Percentiles rank a stretch among this genome's conserved stretches.
Evolutionary conservation across 2,113 vertebrate species (phyloP).

Genomic region (Actenoides hombroni): DNA sequence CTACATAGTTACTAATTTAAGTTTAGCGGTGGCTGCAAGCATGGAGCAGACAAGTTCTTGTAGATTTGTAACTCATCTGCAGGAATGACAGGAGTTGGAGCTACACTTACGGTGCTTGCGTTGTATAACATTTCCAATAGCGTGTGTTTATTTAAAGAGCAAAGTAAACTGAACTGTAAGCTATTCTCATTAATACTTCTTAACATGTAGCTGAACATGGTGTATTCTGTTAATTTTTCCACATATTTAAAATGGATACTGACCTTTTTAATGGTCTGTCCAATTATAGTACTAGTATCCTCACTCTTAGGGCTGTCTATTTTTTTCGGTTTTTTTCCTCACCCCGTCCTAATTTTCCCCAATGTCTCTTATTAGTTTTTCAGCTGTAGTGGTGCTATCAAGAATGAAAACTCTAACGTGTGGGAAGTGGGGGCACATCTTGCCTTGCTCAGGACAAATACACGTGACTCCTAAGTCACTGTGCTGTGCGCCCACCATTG

Average conservation of each 20-base stretch:
- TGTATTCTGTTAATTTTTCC: constrained; percentile 54
- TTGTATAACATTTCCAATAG: constrained; percentile 68
- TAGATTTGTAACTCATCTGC: constrained; percentile 68
- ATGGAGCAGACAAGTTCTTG: constrained; percentile 70
- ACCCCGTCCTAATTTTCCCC: constrained; percentile 4
- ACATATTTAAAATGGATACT: constrained; percentile 34
- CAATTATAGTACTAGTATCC: neutral
- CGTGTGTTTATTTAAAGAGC: constrained; percentile 74
- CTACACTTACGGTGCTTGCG: constrained; percentile 41
- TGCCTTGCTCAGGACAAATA: neutral
- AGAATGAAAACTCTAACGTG: neutral
- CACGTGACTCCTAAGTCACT: neutral
- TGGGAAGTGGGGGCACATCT: neutral
- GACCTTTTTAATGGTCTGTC: constrained; percentile 42
- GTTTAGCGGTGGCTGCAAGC: constrained; percentile 74
- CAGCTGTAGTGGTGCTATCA: neutral
- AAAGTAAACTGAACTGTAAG: constrained; percentile 61
- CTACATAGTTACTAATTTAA: constrained; percentile 86
- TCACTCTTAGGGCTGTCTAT: constrained; percentile 9
- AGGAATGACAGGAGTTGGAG: constrained; percentile 72
- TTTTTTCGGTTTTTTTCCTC: neutral
- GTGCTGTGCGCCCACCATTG: neutral
- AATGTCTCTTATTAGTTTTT: neutral
- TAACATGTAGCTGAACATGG: constrained; percentile 40
- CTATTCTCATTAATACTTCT: constrained; percentile 64